Percentiles rank a stretch among this genome's conserved stretches.
Conservation (phyloP, 2,888 invertebrate genomes). For the Aelia acuminata region DNA sequence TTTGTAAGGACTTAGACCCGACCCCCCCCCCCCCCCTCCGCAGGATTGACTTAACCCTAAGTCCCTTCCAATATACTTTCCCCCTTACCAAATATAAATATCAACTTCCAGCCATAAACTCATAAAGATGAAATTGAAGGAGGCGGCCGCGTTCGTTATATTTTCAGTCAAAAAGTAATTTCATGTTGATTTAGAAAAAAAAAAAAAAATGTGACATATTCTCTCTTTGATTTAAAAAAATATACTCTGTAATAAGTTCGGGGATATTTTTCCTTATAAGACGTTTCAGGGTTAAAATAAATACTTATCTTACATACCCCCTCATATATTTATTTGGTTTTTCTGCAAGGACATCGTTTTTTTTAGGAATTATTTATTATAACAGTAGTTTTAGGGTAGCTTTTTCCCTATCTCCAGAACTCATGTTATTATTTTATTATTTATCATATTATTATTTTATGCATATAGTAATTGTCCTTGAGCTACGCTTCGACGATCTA, state of each 20-base stretch:
- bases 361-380: no score
- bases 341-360: no score
- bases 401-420: no score
- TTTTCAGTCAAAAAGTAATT: slow-evolving; percentile 16
- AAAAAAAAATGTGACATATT: background rate
- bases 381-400: no score
- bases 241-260: background rate
- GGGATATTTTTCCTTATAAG: background rate
- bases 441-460: no score
- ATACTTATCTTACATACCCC: no score
- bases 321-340: no score
- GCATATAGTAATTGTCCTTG: no score
- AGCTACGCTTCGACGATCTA: no score
- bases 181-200: background rate
- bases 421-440: no score
- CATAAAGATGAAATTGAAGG: background rate
- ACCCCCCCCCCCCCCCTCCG: background rate
- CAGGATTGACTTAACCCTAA: slow-evolving; percentile 33
- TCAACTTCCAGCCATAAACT: background rate
- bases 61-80: slow-evolving; percentile 46
- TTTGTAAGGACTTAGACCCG: slow-evolving; percentile 2
- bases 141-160: background rate
- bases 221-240: background rate
- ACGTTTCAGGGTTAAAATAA: background rate
- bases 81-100: slow-evolving; percentile 47